A percentile compares a stretch with the other conserved stretches of the same genome.
phyloP scores from a whole-genome alignment of 2,797 vertebrate genomes.

The Enteromius radiatus region DNA sequence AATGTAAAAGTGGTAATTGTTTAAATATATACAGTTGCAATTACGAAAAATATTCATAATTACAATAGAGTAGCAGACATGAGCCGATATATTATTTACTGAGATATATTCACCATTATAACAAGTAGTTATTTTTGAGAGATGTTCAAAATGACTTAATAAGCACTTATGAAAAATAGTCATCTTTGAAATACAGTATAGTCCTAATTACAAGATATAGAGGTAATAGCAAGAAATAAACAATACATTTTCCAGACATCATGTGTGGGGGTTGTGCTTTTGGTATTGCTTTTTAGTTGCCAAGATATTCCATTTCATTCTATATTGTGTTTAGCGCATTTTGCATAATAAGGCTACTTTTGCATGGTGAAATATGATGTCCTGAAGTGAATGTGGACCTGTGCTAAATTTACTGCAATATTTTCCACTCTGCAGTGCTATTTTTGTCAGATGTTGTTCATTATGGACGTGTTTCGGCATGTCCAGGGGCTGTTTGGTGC shows the following conservation, averaged over 20 bases:
- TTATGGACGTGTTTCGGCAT: constrained; percentile 49
- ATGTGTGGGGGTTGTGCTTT: neutral
- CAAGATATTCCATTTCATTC: neutral
- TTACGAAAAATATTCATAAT: neutral
- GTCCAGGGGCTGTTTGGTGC: constrained; percentile 35
- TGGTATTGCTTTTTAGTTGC: neutral
- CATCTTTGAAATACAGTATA: neutral
- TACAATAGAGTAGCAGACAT: neutral
- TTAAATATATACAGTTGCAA: neutral
- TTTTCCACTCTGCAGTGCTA: constrained; percentile 50
- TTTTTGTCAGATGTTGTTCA: constrained; percentile 47
- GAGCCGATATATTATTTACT: neutral
- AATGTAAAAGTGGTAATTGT: neutral
- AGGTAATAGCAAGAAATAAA: neutral
- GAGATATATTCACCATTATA: neutral
- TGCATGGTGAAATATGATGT: constrained; percentile 20
- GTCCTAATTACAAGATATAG: neutral
- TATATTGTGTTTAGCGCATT: neutral
- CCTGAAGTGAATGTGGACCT: constrained; percentile 27
- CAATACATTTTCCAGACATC: neutral
- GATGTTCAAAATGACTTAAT: neutral
- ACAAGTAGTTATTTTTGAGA: neutral
- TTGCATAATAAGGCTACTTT: neutral
- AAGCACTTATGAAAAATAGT: neutral
- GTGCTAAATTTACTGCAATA: constrained; percentile 42